Conservation (phyloP, 2,888 invertebrate species). For the Nemotelus pantherinus region DNA sequence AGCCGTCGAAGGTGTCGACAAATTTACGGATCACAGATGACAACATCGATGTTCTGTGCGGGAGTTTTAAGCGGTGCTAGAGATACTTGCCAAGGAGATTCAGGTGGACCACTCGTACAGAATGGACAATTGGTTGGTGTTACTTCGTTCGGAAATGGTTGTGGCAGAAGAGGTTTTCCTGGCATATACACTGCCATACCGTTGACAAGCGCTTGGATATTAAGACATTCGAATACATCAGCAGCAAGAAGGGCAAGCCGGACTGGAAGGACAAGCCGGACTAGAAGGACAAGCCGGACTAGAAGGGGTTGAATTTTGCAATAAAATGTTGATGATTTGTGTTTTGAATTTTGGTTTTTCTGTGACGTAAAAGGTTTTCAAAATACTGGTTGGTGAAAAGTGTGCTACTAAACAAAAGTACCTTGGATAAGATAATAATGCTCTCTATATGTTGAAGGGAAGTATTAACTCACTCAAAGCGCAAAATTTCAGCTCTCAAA, state of each 20-base stretch:
- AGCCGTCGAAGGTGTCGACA: not conserved
- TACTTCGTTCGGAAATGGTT: slow-evolving; percentile 31
- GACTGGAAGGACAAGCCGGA: not conserved
- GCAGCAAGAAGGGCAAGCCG: not conserved
- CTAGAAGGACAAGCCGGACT: too few species aligned
- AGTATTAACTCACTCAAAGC: too few species aligned
- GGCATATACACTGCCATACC: slow-evolving; percentile 30
- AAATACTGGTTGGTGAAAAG: too few species aligned
- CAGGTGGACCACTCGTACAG: slow-evolving; percentile 28
- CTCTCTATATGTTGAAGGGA: too few species aligned
- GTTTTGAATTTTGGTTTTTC: too few species aligned
- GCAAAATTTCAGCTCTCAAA: too few species aligned
- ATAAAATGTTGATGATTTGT: too few species aligned
- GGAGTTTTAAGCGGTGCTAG: not conserved
- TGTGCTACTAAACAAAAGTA: too few species aligned
- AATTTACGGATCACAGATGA: not conserved
- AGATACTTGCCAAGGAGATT: slow-evolving; percentile 38
- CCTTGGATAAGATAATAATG: too few species aligned
- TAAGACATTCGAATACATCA: not conserved
- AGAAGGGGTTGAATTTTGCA: too few species aligned
- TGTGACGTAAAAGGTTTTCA: too few species aligned
- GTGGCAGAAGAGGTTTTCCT: slow-evolving; percentile 19
- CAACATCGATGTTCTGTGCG: slow-evolving; percentile 25
- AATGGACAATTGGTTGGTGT: slow-evolving; percentile 20
- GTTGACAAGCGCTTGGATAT: slow-evolving; percentile 15